A percentile compares a stretch with the other conserved stretches of the same genome.
Evolutionary conservation across 2,888 invertebrate species (phyloP).

Genomic region (Biston betularia): DNA sequence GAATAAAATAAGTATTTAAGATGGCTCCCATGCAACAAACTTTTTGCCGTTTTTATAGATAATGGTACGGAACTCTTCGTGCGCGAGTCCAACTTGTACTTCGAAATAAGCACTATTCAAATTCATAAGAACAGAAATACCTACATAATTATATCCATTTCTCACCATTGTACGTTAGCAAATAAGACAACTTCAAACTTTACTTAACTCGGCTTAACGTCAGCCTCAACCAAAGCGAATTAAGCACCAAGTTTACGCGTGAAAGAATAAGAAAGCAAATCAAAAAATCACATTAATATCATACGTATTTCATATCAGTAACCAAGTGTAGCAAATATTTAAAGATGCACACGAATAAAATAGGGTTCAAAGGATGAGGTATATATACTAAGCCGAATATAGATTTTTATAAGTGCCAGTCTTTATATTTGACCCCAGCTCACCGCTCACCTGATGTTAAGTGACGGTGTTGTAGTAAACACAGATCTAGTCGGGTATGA

Average conservation of each 20-base stretch:
- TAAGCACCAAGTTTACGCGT: constrained; percentile 43
- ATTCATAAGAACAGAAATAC: constrained; percentile 1
- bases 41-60: too few species aligned
- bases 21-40: too few species aligned
- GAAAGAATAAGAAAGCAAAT: constrained; percentile 43
- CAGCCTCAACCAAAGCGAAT: constrained; percentile 28
- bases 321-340: constrained; percentile 58
- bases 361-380: neutral
- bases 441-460: too few species aligned
- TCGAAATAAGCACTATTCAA: neutral
- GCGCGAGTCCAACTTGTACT: too few species aligned
- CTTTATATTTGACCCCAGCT: too few species aligned
- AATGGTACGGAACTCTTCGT: too few species aligned
- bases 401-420: too few species aligned
- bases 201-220: constrained; percentile 16
- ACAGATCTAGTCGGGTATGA: too few species aligned
- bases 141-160: neutral
- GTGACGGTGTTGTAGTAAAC: too few species aligned
- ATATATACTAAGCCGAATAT: too few species aligned
- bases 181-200: constrained; percentile 6
- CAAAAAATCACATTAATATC: constrained; percentile 56
- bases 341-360: neutral
- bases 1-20: too few species aligned
- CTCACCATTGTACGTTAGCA: constrained; percentile 13
- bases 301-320: constrained; percentile 55